A percentile compares a stretch with the other conserved stretches of the same genome.
These are phyloP conservation scores for Elephas maximus DNA, from an alignment of 2,113 vertebrate species.

Conservation along the genomic window DNA sequence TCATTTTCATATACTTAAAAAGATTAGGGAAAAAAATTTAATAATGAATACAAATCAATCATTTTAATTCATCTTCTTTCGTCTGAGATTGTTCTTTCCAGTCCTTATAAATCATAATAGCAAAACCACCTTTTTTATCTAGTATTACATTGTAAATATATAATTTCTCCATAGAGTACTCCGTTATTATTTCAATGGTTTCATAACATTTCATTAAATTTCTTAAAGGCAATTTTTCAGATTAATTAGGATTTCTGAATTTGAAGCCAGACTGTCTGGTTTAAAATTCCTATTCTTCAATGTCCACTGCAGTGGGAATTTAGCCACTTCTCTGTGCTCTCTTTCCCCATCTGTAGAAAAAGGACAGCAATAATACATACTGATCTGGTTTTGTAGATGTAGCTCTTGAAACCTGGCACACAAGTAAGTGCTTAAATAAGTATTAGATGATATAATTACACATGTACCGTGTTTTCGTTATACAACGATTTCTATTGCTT, in stretches of 20 bases:
- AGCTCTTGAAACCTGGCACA: background rate
- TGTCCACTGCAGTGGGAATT: background rate
- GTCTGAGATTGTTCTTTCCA: background rate
- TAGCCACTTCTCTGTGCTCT: background rate
- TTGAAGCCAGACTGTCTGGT: background rate
- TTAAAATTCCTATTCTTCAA: slow-evolving; percentile 5
- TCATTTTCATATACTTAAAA: slow-evolving; percentile 7
- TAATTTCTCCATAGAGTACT: slow-evolving; percentile 24
- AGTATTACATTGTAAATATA: background rate
- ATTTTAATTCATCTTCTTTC: background rate
- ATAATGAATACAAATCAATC: background rate
- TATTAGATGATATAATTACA: background rate
- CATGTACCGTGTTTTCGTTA: background rate
- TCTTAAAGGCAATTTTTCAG: background rate
- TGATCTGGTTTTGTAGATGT: background rate
- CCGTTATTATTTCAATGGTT: background rate
- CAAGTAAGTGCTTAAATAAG: background rate
- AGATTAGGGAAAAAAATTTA: background rate
- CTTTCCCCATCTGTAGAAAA: background rate
- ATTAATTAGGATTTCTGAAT: slow-evolving; percentile 17
- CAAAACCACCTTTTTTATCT: slow-evolving; percentile 7
- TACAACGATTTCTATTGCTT: background rate
- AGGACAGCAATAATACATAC: background rate
- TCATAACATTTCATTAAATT: background rate
- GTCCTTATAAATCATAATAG: background rate